Evolutionary conservation across 1,140 invertebrate species (phyloP).

Genomic region (Centruroides vittatus): DNA sequence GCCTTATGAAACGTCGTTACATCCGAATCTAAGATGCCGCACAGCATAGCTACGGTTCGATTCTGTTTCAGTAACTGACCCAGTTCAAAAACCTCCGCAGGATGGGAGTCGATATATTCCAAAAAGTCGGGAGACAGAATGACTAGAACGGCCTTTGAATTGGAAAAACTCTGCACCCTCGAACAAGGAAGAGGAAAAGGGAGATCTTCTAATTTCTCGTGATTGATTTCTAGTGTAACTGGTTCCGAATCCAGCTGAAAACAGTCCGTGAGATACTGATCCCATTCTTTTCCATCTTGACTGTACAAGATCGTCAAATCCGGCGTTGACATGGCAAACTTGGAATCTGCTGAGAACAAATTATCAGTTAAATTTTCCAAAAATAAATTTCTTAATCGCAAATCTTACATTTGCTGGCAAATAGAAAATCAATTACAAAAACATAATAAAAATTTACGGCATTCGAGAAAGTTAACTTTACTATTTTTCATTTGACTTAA

Average conservation of each 20-base stretch:
- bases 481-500: too few relatives aligned
- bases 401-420: too few relatives aligned
- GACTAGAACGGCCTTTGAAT: slow-evolving; percentile 33
- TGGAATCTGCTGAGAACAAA: too few relatives aligned
- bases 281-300: slow-evolving; percentile 11
- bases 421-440: too few relatives aligned
- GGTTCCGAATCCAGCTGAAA: slow-evolving; percentile 1
- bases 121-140: slow-evolving; percentile 58
- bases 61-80: slow-evolving; percentile 48
- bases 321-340: background rate
- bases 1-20: slow-evolving; percentile 35
- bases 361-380: too few relatives aligned
- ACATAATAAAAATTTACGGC: too few relatives aligned
- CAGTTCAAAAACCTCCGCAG: slow-evolving; percentile 39
- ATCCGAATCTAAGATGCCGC: slow-evolving; percentile 50
- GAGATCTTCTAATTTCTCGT: slow-evolving; percentile 5
- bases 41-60: slow-evolving; percentile 56
- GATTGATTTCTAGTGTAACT: background rate
- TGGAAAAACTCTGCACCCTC: background rate
- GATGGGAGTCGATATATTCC: slow-evolving; percentile 37
- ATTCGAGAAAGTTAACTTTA: too few relatives aligned
- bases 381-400: too few relatives aligned
- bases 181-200: slow-evolving; percentile 3
- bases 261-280: slow-evolving; percentile 4
- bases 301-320: slow-evolving; percentile 12